A percentile compares a stretch with the other conserved stretches of the same genome.
These are phyloP conservation scores for Phoenoteleia sp. DNA, from an alignment of 2,888 invertebrate genomes.

Conservation along the genomic window DNA sequence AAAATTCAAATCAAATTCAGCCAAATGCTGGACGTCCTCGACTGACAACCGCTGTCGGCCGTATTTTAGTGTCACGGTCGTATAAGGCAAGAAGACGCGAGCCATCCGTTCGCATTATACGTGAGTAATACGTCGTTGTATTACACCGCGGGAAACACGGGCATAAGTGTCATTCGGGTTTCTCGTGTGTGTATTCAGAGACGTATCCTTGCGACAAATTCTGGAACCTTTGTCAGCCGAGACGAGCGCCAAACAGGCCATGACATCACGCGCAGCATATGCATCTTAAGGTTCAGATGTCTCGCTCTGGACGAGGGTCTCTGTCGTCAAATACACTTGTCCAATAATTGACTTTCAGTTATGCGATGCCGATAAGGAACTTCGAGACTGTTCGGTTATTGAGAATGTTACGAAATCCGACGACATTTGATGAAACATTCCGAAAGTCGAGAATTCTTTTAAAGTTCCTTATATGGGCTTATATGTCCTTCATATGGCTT, in stretches of 20 bases:
- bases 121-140: slow-evolving; percentile 58
- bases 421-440: no score
- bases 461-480: no score
- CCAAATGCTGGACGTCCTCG: slow-evolving; percentile 66
- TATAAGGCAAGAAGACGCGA: slow-evolving; percentile 70
- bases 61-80: slow-evolving; percentile 71
- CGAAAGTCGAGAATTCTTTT: no score
- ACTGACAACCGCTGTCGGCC: slow-evolving; percentile 67
- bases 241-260: slow-evolving; percentile 58
- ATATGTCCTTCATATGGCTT: no score
- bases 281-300: slow-evolving; percentile 33
- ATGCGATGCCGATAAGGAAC: background rate
- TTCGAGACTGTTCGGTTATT: background rate
- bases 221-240: slow-evolving; percentile 59
- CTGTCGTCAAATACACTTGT: background rate
- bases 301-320: background rate
- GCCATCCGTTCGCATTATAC: slow-evolving; percentile 58
- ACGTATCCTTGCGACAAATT: slow-evolving; percentile 61
- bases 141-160: slow-evolving; percentile 16
- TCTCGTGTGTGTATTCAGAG: background rate
- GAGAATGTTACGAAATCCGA: no score
- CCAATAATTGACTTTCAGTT: background rate
- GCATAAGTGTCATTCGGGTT: slow-evolving; percentile 22
- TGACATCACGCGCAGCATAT: slow-evolving; percentile 63
- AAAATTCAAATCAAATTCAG: slow-evolving; percentile 19